A percentile compares a stretch with the other conserved stretches of the same genome.
Conservation (phyloP, 2,888 invertebrate genomes). For the Tenthredo livida region DNA sequence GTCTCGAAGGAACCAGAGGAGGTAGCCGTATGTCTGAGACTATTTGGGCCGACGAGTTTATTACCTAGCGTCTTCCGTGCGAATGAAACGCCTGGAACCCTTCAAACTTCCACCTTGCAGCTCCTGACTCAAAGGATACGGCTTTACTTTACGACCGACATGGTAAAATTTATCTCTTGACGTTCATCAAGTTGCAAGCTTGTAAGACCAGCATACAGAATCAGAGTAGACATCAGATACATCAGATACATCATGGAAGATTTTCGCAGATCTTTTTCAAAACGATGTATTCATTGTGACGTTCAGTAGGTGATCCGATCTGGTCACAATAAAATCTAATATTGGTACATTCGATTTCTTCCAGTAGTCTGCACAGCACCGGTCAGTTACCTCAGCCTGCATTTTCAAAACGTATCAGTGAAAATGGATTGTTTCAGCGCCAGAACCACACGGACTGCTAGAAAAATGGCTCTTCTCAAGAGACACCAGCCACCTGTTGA, state of each 20-base stretch:
- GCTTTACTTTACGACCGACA: constrained; percentile 24
- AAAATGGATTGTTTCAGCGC: neutral
- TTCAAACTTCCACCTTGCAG: constrained; percentile 48
- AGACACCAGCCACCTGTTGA: constrained; percentile 46
- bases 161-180: constrained; percentile 33
- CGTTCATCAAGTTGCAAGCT: constrained; percentile 33
- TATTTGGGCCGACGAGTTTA: constrained; percentile 52
- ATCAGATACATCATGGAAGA: neutral
- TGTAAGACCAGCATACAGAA: neutral
- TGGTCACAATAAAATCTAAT: neutral
- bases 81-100: constrained; percentile 47
- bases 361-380: neutral
- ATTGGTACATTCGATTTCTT: neutral
- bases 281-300: neutral
- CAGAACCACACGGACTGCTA: neutral
- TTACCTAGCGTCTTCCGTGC: constrained; percentile 46
- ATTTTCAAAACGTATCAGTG: constrained; percentile 3
- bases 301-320: neutral
- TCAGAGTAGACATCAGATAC: neutral
- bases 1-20: constrained; percentile 37
- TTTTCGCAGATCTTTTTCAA: neutral
- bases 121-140: neutral
- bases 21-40: constrained; percentile 46
- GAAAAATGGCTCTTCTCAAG: constrained; percentile 32
- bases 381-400: neutral